Percentiles rank a stretch among this genome's conserved stretches.
Evolutionary conservation across 2,797 vertebrate species (phyloP).

Genomic region (Melanotaenia nigrans): DNA sequence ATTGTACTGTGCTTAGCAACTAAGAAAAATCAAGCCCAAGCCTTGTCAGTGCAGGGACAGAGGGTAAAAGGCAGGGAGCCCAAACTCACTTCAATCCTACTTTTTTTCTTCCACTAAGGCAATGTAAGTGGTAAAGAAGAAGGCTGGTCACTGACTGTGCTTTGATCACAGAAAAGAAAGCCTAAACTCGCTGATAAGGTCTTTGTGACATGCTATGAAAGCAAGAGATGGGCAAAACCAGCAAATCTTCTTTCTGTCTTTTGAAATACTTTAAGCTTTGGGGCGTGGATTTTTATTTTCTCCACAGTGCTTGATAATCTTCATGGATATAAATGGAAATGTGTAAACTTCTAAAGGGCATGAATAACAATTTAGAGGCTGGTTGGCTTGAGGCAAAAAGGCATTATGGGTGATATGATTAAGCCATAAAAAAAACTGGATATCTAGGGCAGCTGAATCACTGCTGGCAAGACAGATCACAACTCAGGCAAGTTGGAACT

Average conservation of each 20-base stretch:
- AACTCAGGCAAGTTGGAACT: conserved; percentile 40
- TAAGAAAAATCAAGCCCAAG: conserved; percentile 39
- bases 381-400: conserved; percentile 53
- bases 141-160: conserved; percentile 26
- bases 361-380: conserved; percentile 59
- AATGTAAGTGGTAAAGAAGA: conserved; percentile 27
- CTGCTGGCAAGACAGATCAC: conserved; percentile 58
- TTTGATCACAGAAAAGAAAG: conserved; percentile 42
- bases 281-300: conserved; percentile 56
- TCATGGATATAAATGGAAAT: conserved; percentile 67
- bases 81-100: conserved; percentile 25
- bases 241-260: conserved; percentile 31
- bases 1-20: conserved; percentile 69
- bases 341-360: conserved; percentile 55
- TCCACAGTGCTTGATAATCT: conserved; percentile 66
- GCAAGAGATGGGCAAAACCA: conserved; percentile 26
- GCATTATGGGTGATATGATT: conserved; percentile 64
- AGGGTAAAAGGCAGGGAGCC: conserved; percentile 49
- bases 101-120: conserved; percentile 26
- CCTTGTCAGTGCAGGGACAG: conserved; percentile 21
- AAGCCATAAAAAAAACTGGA: conserved; percentile 61
- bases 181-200: conserved; percentile 40
- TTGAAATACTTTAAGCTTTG: conserved; percentile 46
- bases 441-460: conserved; percentile 61
- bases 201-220: conserved; percentile 37